phyloP scores from a whole-genome alignment of 2,113 vertebrate species.

The Scortum barcoo region DNA sequence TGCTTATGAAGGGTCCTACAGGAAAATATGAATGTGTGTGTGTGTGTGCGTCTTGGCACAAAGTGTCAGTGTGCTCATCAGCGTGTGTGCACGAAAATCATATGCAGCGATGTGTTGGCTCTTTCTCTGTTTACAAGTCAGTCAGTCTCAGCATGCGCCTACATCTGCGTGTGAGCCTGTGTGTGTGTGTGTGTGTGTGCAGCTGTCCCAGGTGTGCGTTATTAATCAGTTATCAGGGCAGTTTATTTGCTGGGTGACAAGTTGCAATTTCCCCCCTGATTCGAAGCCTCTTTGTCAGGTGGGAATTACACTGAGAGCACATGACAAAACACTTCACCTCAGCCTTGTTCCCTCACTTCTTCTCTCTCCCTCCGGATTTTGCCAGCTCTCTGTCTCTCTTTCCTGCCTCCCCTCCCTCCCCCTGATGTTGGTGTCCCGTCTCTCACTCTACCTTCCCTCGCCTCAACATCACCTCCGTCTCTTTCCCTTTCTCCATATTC shows the following conservation, averaged over 20 bases:
- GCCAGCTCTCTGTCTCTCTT: slow-evolving; percentile 22
- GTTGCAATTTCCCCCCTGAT: slow-evolving; percentile 99
- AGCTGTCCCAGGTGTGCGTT: slow-evolving; percentile 99
- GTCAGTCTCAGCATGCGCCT: slow-evolving; percentile 54
- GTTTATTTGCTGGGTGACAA: slow-evolving; percentile 99
- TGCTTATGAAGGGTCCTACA: not conserved
- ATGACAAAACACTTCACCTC: slow-evolving; percentile 99
- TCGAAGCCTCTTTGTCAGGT: slow-evolving; percentile 98
- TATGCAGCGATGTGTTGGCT: slow-evolving; percentile 33
- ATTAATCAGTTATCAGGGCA: slow-evolving; percentile 99
- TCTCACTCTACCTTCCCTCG: not conserved
- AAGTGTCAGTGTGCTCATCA: slow-evolving; percentile 1
- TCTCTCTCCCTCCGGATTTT: slow-evolving; percentile 54
- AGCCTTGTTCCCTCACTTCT: slow-evolving; percentile 54
- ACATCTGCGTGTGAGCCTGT: slow-evolving; percentile 37
- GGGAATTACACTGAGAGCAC: slow-evolving; percentile 97
- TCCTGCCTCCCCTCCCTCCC: slow-evolving; percentile 67
- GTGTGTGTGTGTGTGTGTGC: slow-evolving; percentile 60
- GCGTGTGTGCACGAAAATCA: slow-evolving; percentile 2
- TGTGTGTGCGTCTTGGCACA: not conserved
- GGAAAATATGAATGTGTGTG: not conserved
- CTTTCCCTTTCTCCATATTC: slow-evolving; percentile 47
- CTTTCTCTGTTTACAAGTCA: slow-evolving; percentile 49
- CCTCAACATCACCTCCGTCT: slow-evolving; percentile 76
- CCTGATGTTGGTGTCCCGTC: slow-evolving; percentile 70